Evolutionary conservation across 2,113 vertebrate genomes (phyloP).

Genomic region (Mesocricetus auratus): DNA sequence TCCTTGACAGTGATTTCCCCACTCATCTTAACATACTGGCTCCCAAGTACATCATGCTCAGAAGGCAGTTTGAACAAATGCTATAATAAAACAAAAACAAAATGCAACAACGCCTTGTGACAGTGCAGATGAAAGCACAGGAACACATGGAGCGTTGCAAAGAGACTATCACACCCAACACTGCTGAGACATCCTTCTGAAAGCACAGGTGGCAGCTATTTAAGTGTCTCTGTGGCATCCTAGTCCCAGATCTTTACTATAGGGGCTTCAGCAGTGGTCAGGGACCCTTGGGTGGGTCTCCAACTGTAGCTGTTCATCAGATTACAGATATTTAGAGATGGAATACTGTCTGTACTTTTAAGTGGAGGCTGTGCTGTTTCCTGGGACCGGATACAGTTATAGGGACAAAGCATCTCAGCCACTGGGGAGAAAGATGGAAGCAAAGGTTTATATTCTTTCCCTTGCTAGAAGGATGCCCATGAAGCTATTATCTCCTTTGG

Average conservation of each 20-base stretch:
- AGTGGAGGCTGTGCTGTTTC: background rate
- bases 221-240: background rate
- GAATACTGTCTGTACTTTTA: background rate
- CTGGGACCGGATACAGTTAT: slow-evolving; percentile 9
- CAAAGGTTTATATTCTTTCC: slow-evolving; percentile 42
- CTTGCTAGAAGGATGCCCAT: background rate
- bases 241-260: background rate
- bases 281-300: background rate
- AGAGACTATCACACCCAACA: background rate
- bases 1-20: background rate
- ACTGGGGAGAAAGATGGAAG: background rate
- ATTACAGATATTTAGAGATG: background rate
- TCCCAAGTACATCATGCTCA: background rate
- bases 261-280: background rate
- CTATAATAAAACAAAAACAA: slow-evolving; percentile 26
- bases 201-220: background rate
- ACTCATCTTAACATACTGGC: background rate
- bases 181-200: background rate
- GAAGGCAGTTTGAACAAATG: slow-evolving; percentile 37
- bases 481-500: slow-evolving; percentile 36
- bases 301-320: background rate
- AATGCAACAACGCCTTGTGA: background rate
- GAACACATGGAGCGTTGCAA: background rate
- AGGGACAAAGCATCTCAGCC: background rate
- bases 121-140: background rate